These are phyloP conservation scores for Grallaria varia DNA, from an alignment of 2,113 vertebrate species.

Conservation along the genomic window DNA sequence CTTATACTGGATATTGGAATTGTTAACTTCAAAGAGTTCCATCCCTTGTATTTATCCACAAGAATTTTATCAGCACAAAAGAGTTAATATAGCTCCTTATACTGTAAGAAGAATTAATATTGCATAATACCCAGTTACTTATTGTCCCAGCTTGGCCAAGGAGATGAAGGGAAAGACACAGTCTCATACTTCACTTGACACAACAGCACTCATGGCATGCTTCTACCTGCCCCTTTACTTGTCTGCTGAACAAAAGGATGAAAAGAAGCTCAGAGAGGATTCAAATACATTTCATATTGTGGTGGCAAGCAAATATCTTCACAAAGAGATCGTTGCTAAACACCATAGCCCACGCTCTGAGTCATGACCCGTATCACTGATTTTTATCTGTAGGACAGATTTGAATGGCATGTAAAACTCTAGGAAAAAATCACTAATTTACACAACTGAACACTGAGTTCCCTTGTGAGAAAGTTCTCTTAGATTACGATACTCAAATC, in stretches of 20 bases:
- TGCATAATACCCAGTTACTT: not conserved
- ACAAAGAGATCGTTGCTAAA: not conserved
- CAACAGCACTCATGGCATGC: not conserved
- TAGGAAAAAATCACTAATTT: not conserved
- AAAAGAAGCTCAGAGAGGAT: not conserved
- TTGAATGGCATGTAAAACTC: not conserved
- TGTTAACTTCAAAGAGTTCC: not conserved
- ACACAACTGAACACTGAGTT: not conserved
- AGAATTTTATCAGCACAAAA: not conserved
- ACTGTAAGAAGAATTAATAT: constrained; percentile 1
- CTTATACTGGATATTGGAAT: not conserved
- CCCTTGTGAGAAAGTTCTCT: not conserved
- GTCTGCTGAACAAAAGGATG: not conserved
- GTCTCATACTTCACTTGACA: not conserved
- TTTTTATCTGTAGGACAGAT: not conserved
- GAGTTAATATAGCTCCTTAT: not conserved
- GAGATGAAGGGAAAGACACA: not conserved
- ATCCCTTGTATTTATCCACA: not conserved
- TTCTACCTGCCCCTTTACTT: not conserved
- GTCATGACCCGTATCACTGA: not conserved
- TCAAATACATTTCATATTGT: not conserved
- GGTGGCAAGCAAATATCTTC: not conserved
- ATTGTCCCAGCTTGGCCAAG: not conserved
- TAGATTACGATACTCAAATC: not conserved
- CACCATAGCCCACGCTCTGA: not conserved